A percentile compares a stretch with the other conserved stretches of the same genome.
Conservation (phyloP, 2,113 vertebrate species). For the Istiophorus platypterus region DNA sequence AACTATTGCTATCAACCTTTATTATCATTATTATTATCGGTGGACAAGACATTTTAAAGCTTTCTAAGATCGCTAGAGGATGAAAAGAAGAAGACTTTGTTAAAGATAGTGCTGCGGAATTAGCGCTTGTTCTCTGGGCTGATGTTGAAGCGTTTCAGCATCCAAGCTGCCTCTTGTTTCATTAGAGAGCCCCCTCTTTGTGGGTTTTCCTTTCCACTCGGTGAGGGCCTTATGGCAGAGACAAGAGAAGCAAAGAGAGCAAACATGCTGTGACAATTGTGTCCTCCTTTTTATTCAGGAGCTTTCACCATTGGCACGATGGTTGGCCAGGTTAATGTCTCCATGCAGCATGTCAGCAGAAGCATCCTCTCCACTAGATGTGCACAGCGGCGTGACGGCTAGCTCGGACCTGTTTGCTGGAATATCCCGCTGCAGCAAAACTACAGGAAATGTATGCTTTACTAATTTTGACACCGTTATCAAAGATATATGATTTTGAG, state of each 20-base stretch:
- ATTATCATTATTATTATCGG: background rate
- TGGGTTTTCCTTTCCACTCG: slow-evolving; percentile 36
- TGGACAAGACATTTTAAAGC: background rate
- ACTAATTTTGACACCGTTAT: slow-evolving; percentile 38
- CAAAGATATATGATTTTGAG: slow-evolving; percentile 16
- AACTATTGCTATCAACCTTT: slow-evolving; percentile 11
- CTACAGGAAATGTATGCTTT: slow-evolving; percentile 8
- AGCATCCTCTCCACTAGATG: slow-evolving; percentile 67
- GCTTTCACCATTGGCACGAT: slow-evolving; percentile 72
- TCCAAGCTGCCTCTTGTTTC: slow-evolving; percentile 18
- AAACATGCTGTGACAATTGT: slow-evolving; percentile 83
- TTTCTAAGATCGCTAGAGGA: slow-evolving; percentile 2
- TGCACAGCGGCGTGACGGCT: slow-evolving; percentile 68
- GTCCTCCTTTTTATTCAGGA: slow-evolving; percentile 81
- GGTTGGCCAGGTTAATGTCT: slow-evolving; percentile 83
- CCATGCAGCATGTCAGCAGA: slow-evolving; percentile 80
- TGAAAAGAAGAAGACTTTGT: background rate
- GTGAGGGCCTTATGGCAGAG: slow-evolving; percentile 61
- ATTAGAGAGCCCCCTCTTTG: slow-evolving; percentile 53
- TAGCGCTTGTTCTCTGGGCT: slow-evolving; percentile 7
- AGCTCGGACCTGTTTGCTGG: slow-evolving; percentile 33
- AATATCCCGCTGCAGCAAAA: slow-evolving; percentile 26
- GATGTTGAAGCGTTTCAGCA: background rate
- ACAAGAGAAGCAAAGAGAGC: slow-evolving; percentile 70
- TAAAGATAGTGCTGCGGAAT: background rate